These are phyloP conservation scores for Gymnobelideus leadbeateri DNA, from an alignment of 2,113 vertebrate genomes.

Conservation along the genomic window DNA sequence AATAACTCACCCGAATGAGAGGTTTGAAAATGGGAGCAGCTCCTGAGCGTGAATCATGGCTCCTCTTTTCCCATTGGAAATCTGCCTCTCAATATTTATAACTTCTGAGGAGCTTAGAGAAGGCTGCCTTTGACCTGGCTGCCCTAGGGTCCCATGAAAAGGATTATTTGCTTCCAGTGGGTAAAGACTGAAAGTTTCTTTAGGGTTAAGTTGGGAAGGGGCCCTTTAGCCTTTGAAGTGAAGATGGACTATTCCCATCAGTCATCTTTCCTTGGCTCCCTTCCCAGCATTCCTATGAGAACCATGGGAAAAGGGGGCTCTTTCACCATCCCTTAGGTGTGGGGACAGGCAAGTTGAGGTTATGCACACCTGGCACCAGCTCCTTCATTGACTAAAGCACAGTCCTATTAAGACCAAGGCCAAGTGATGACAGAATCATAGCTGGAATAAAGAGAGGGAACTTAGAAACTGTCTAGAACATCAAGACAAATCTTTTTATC, in stretches of 20 bases:
- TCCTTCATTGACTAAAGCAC: background rate
- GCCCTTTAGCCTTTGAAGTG: background rate
- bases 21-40: background rate
- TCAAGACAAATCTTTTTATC: background rate
- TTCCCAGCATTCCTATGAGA: background rate
- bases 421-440: background rate
- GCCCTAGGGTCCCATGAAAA: background rate
- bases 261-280: background rate
- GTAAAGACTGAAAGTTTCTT: background rate
- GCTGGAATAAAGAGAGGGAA: background rate
- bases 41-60: background rate
- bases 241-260: background rate
- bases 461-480: background rate
- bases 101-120: background rate
- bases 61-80: background rate
- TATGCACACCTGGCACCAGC: background rate
- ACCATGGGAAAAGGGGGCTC: background rate
- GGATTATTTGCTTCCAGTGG: background rate
- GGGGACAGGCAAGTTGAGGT: background rate
- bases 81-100: conserved; percentile 9
- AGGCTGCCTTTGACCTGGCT: conserved; percentile 24
- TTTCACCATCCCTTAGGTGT: background rate
- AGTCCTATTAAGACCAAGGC: background rate
- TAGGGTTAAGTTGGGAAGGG: background rate
- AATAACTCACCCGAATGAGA: background rate